A percentile compares a stretch with the other conserved stretches of the same genome.
Conservation (phyloP, 2,113 vertebrate genomes). For the Urocitellus parryii region DNA sequence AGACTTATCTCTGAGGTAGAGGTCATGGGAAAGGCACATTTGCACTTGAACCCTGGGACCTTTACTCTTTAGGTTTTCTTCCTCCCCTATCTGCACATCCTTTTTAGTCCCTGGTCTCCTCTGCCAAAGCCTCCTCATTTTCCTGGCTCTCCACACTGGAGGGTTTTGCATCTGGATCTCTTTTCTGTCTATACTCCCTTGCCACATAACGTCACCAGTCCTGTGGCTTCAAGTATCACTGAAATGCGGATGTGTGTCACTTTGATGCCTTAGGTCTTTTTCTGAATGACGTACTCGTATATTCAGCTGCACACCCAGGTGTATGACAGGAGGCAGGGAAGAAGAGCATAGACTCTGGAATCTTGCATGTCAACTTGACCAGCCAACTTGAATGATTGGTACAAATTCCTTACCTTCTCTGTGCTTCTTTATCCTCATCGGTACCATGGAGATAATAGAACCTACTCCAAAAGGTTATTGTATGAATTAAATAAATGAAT, state of each 20-base stretch:
- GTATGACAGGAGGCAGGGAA: background rate
- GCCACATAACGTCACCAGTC: background rate
- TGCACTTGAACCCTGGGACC: background rate
- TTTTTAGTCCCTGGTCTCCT: background rate
- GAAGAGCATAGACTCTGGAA: background rate
- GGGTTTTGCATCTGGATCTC: background rate
- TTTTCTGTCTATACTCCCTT: background rate
- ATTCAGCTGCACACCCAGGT: background rate
- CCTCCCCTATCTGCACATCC: accelerated
- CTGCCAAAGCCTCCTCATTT: background rate
- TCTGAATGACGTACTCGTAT: background rate
- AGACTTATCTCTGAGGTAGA: background rate
- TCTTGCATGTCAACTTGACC: background rate
- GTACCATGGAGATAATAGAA: background rate
- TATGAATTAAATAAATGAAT: background rate
- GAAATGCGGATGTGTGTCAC: background rate
- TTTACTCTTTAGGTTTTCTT: background rate
- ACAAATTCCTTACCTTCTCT: background rate
- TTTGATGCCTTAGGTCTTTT: background rate
- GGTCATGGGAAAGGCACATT: background rate
- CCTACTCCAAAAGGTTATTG: background rate
- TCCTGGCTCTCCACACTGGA: background rate
- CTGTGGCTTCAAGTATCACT: background rate
- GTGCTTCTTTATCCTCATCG: background rate
- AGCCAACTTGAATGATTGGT: background rate